Conservation (phyloP, 2,888 invertebrate genomes). For the Stomorhina lunata region DNA sequence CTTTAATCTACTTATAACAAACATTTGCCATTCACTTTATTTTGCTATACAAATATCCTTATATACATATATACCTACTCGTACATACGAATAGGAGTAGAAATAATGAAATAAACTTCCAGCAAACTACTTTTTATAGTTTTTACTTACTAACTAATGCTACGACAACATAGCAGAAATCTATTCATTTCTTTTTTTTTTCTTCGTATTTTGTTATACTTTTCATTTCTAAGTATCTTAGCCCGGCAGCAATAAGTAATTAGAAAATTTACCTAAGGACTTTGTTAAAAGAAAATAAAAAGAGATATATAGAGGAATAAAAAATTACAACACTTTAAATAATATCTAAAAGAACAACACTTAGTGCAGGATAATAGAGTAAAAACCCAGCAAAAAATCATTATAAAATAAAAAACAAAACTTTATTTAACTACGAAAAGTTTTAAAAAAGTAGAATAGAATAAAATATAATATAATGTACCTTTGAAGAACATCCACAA, state of each 20-base stretch:
- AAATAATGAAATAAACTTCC: background rate
- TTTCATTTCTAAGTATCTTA: conserved; percentile 21
- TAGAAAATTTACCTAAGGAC: conserved; percentile 60
- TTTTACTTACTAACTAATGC: background rate
- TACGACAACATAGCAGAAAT: background rate
- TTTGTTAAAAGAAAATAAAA: conserved; percentile 40
- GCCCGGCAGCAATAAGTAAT: conserved; percentile 55
- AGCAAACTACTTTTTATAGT: background rate
- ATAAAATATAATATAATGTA: background rate
- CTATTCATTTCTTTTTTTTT: background rate
- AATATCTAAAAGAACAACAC: conserved; percentile 38
- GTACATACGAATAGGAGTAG: too few species aligned
- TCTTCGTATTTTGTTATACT: background rate
- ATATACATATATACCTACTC: background rate
- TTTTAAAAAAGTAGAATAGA: conserved; percentile 1
- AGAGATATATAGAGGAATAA: background rate
- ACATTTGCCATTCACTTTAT: conserved; percentile 3
- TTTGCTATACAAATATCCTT: background rate
- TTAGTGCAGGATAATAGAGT: background rate
- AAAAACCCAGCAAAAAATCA: background rate
- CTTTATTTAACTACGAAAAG: background rate
- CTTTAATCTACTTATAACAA: conserved; percentile 27
- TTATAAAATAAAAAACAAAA: background rate
- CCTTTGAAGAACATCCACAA: background rate
- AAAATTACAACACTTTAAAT: conserved; percentile 9